Evolutionary conservation across 2,113 vertebrate genomes (phyloP), one percentile per base, ranked within the genome.

Genomic region (Cyrtonyx montezumae): DNA sequence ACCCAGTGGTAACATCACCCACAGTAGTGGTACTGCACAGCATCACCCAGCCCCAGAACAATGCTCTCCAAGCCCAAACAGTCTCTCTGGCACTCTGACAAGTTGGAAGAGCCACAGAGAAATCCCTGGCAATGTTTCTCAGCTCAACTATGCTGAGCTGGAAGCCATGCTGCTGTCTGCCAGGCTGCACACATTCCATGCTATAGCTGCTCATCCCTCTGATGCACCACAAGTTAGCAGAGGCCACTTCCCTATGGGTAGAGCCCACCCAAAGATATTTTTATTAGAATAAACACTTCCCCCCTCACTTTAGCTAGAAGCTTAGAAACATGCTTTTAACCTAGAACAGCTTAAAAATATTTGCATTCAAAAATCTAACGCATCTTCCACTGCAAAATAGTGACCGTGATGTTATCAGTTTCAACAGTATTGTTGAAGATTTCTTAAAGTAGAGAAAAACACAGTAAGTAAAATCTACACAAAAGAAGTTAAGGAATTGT

Each of bases 11-110:
- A 37, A 4, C 1, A 43, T 20, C 22, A 42, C 16, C 43, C 30
- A 7, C 28, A 32, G 0, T n/a, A 53, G 25, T 36, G 46, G 17
- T 1, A 22, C n/a, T 23, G 25, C 18, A 13, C 1, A 32, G n/a
- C 69, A 58, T 37, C 18, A 1, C 11, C 10, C 2, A n/a, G 28
- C n/a, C 51, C 11, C 4, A 4, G 1, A 53, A 65, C 2, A 1
- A 43, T 7, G 8, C 14, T 18, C 13, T 16, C 2, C 5, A 10
- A 61, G 26, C 32, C 43, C 2, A 8, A 6, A 40, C 61, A 20
- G 43, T 20, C 51, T 34, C 23, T 42, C 9, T 40, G 56, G 73
- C 32, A 30, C 15, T 8, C n/a, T 0, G 2, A 13, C 10, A 15
- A 3, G 23, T 32, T 42, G 23, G 49, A 37, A 69, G 26, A 70